Conservation (phyloP, 64 coral and sea anemone genomes). For the Actinia tenebrosa region DNA sequence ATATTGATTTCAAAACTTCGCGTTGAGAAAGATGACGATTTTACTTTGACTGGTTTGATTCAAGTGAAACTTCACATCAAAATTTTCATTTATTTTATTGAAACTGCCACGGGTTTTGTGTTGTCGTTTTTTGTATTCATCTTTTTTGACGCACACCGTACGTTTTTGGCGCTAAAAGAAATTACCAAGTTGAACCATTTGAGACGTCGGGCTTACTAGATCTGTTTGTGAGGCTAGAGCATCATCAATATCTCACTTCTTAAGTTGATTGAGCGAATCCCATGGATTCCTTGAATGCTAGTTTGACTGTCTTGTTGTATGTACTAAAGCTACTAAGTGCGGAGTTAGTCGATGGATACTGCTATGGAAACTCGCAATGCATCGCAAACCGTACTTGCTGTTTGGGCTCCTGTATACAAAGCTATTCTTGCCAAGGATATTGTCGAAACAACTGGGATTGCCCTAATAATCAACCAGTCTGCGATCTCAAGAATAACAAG, state of each 20-base stretch:
- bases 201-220: background rate
- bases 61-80: background rate
- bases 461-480: background rate
- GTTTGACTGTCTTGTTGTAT: background rate
- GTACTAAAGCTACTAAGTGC: background rate
- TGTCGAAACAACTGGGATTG: conserved; percentile 22
- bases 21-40: background rate
- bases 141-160: background rate
- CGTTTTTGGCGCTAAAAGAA: background rate
- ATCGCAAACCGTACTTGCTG: background rate
- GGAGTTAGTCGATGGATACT: conserved; percentile 1
- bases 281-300: background rate
- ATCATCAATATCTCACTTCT: background rate
- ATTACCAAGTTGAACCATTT: background rate
- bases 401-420: background rate
- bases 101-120: background rate
- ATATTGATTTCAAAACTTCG: background rate
- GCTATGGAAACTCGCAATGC: background rate
- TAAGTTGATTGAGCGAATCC: background rate
- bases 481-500: background rate
- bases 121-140: background rate
- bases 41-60: background rate
- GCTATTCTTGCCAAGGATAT: background rate
- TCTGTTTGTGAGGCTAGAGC: background rate
- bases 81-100: background rate